Conservation (phyloP, 2,888 invertebrate species). For the Bimastos eiseni region DNA sequence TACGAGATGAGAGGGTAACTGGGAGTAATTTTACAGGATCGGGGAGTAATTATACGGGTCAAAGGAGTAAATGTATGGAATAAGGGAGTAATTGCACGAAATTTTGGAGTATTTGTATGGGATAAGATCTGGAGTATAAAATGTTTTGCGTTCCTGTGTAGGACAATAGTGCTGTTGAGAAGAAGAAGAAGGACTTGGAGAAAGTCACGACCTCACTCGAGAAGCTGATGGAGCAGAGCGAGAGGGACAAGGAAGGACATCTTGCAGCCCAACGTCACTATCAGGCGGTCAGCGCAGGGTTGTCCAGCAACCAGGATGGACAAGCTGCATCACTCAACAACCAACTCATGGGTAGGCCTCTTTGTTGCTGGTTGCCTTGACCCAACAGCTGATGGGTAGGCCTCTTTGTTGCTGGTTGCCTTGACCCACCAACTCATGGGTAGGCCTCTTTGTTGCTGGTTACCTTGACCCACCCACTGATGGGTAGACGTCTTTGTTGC, state of each 20-base stretch:
- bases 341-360: constrained; percentile 77
- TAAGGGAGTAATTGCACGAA: neutral
- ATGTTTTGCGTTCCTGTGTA: constrained; percentile 41
- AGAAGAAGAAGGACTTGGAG: constrained; percentile 67
- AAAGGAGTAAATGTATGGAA: too few species aligned
- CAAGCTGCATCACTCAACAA: constrained; percentile 80
- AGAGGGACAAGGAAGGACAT: constrained; percentile 72
- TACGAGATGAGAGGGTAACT: too few species aligned
- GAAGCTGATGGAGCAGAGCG: constrained; percentile 72
- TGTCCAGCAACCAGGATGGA: constrained; percentile 77
- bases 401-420: too few species aligned
- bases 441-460: constrained; percentile 53
- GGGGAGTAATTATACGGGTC: too few species aligned
- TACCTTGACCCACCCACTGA: constrained; percentile 69
- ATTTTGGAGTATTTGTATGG: neutral
- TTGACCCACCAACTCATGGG: constrained; percentile 74
- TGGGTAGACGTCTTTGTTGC: constrained; percentile 66
- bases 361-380: too few species aligned
- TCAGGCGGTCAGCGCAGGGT: constrained; percentile 82
- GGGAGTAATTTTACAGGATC: too few species aligned
- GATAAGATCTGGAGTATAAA: neutral
- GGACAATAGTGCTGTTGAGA: constrained; percentile 67
- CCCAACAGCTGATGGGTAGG: constrained; percentile 77
- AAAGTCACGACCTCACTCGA: constrained; percentile 69
- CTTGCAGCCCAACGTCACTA: constrained; percentile 76